Percentiles rank a stretch among this genome's conserved stretches.
Conservation (phyloP, 2,113 vertebrate genomes). For the Ciconia boyciana region DNA sequence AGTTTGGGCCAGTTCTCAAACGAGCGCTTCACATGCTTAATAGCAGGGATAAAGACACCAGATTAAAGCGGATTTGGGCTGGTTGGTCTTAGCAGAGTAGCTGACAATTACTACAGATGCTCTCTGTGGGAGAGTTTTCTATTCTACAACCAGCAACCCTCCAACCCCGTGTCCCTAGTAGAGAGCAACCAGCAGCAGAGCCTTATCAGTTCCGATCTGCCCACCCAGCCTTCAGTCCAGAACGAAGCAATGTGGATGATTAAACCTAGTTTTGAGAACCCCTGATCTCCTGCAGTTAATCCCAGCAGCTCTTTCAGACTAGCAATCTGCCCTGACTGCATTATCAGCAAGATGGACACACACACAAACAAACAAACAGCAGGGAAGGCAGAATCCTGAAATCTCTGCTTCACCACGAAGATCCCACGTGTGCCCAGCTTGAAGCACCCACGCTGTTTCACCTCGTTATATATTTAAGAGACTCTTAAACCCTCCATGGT, state of each 20-base stretch:
- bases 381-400: neutral
- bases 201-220: neutral
- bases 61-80: conserved; percentile 39
- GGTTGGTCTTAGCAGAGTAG: neutral
- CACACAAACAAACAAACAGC: neutral
- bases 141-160: neutral
- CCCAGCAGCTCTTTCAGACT: neutral
- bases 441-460: neutral
- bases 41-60: conserved; percentile 3
- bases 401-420: neutral
- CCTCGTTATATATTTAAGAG: neutral
- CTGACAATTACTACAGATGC: neutral
- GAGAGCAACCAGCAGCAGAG: neutral
- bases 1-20: conserved; percentile 32
- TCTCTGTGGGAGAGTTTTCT: neutral
- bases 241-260: neutral
- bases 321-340: neutral
- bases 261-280: neutral
- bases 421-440: neutral
- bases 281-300: neutral
- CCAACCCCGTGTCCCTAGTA: neutral
- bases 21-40: neutral
- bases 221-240: neutral
- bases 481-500: neutral
- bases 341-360: neutral